Base-by-base conservation (phyloP, 1,140 invertebrate species). In the Apis dorsata region DNA sequence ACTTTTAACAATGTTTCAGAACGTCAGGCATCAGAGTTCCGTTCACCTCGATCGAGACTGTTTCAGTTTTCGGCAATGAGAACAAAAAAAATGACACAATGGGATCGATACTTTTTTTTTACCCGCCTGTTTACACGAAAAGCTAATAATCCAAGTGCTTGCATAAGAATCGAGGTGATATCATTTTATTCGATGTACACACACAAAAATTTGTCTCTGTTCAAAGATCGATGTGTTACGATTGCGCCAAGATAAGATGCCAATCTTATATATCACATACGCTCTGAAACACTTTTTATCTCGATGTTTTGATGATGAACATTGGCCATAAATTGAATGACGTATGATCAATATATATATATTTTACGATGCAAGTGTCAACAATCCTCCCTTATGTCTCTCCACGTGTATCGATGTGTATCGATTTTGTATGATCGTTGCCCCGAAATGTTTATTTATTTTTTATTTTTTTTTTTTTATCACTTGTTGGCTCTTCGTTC, bases 291-390 rank as follows among this genome's bases (percentile, higher is more conserved):
- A 44, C 34, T 44, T 62, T 77, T 69, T 77, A 60, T 82, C 73
- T 82, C 80, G 80, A 76, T 82, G 80, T 77, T 82, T 34, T 44
- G 34, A 44, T 44, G 24, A 34, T 57, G 57, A 77, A 60, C 73
- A 77, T 77, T 77, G 73, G 65, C 63, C 55, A 81, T 81, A 76
- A 24, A 76, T 17, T 81, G 80, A 76, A 81, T 81, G 72, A 49
- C 15, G 72, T 82, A 77, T 82, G 73, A 77, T 77, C 49, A 55
- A 28, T 74, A 81, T 80, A 28, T 74, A 81, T 80, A 19, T 62
- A 74, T 77, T 82, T 82, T 57, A 76, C 73, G 80, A 83, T 79
- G 81, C 81, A 79, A 83, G 81, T 83, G 51, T 83, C 75, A 51
- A 71, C 19, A 78, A 71, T 11, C 24, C 49, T 44, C 34, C 51